A percentile compares a stretch with the other conserved stretches of the same genome.
phyloP scores from a whole-genome alignment of 30 jellyfish, hydroid and myxozoan species.

The Hydra vulgaris region DNA sequence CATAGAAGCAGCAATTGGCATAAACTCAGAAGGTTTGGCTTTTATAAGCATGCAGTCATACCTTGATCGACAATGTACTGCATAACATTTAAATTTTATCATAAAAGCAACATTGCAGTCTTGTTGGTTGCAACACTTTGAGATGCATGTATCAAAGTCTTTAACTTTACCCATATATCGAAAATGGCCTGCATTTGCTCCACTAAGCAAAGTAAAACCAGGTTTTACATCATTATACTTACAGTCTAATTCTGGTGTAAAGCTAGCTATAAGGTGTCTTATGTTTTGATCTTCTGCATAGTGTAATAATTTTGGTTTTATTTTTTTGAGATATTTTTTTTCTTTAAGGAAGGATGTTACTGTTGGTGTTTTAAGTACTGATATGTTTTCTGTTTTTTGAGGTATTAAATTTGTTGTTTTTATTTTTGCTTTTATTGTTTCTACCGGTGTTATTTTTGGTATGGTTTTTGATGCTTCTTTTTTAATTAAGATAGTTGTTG shows the following conservation, averaged over 20 bases:
- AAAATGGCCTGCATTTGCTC: constrained; percentile 48
- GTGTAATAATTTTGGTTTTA: not conserved
- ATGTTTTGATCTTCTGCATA: not conserved
- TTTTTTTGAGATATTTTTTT: not conserved
- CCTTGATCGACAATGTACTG: constrained; percentile 41
- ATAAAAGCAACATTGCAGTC: constrained; percentile 66
- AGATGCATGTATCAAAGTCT: constrained; percentile 46
- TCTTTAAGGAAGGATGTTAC: not conserved
- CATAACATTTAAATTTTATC: constrained; percentile 55
- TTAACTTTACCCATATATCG: constrained; percentile 31
- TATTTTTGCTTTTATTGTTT: not conserved
- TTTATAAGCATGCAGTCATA: constrained; percentile 35
- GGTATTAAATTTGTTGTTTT: not conserved
- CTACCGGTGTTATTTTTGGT: not conserved
- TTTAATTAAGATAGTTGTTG: not conserved
- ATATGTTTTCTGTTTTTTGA: not conserved
- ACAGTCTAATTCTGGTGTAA: constrained; percentile 8
- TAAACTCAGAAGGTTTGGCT: constrained; percentile 36
- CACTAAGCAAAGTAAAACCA: constrained; percentile 29
- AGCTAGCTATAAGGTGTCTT: not conserved
- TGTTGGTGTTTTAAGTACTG: not conserved
- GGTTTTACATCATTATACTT: constrained; percentile 4
- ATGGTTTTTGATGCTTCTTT: not conserved
- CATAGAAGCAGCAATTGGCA: constrained; percentile 43
- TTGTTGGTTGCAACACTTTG: constrained; percentile 46